A percentile compares a stretch with the other conserved stretches of the same genome.
Conservation (phyloP, 2,888 invertebrate species). For the Drosophila paranaensis region DNA sequence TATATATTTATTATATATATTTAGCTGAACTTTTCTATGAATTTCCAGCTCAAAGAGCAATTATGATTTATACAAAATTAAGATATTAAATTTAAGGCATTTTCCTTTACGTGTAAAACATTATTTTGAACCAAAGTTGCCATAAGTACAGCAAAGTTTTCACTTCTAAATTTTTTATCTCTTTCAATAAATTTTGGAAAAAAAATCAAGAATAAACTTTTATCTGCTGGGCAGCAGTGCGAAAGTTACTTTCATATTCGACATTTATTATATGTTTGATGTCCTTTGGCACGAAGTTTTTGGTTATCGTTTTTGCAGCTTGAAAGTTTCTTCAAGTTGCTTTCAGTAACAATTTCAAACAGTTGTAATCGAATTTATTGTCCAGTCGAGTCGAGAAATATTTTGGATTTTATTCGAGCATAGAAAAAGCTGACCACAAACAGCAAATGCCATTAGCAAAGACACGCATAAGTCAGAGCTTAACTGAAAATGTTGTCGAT, state of each 20-base stretch:
- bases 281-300: not conserved
- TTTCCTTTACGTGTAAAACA: not conserved
- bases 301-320: not conserved
- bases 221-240: not conserved
- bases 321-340: constrained; percentile 19
- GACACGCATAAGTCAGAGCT: constrained; percentile 36
- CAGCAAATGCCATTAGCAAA: constrained; percentile 24
- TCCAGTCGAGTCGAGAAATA: not conserved
- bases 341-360: not conserved
- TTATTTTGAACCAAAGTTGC: not conserved
- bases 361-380: constrained; percentile 23
- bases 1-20: too few relatives aligned
- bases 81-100: too few relatives aligned
- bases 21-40: too few relatives aligned
- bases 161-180: not conserved
- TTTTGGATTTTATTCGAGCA: constrained; percentile 19
- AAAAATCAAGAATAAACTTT: constrained; percentile 1
- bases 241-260: not conserved
- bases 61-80: not conserved
- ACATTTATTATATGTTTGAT: constrained; percentile 7
- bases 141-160: constrained; percentile 2
- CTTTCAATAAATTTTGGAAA: constrained; percentile 1
- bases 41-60: not conserved
- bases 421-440: constrained; percentile 17
- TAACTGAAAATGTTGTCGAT: constrained; percentile 20